These are phyloP conservation scores for Parauchenoglanis punctatus DNA, from an alignment of 2,797 vertebrate species.

Conservation along the genomic window DNA sequence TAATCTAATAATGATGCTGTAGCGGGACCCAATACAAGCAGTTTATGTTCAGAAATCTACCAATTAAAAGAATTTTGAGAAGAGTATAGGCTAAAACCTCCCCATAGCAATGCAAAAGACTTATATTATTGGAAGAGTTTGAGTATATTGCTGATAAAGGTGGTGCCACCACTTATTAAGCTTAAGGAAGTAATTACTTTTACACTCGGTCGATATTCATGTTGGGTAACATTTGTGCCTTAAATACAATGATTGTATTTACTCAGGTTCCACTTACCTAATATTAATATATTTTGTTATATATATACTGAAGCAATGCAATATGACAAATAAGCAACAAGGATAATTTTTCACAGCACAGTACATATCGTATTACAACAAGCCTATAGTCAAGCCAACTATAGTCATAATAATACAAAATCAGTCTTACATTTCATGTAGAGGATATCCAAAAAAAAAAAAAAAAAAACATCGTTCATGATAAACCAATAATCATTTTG, in stretches of 20 bases:
- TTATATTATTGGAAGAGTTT: not conserved
- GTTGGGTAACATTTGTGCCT: not conserved
- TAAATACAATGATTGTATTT: not conserved
- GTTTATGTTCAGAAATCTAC: not conserved
- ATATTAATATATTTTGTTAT: not conserved
- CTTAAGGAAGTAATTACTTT: not conserved
- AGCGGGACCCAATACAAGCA: too few relatives aligned
- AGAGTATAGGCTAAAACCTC: not conserved
- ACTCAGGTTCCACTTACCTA: not conserved
- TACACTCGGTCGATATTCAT: not conserved
- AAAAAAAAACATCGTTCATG: not conserved
- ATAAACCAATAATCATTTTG: not conserved
- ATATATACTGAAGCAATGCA: not conserved
- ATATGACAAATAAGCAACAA: not conserved
- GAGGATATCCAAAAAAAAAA: too few relatives aligned
- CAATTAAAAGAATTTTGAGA: not conserved
- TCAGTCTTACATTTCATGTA: not conserved
- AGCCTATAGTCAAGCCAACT: not conserved
- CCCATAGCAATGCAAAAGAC: not conserved
- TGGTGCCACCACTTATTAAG: not conserved
- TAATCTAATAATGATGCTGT: not conserved
- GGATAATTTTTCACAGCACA: not conserved
- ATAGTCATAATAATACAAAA: not conserved
- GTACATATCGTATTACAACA: not conserved
- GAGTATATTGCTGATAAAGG: not conserved